Evolutionary conservation across 1,140 invertebrate genomes (phyloP), one percentile per base, ranked within the genome.

Genomic region (Papilio polytes): DNA sequence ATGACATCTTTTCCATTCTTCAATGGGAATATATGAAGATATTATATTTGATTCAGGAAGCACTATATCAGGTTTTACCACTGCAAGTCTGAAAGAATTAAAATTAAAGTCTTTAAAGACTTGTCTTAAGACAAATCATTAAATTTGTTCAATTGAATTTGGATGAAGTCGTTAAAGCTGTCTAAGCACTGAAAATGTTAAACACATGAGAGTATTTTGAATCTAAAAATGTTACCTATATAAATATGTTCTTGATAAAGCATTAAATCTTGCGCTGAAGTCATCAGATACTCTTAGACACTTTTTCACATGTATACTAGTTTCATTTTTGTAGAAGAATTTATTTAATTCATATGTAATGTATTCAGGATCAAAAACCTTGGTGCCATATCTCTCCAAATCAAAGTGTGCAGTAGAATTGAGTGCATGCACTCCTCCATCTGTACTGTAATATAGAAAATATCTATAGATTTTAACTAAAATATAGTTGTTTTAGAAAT

Each of bases 371-470:
- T 96, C 87, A 85, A 96, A 97, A n/a, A 95, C 87, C 8, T 76
- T 70, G 20, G 93, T 83, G 80, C 95, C 93, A 26, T 78, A 82
- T 74, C 94, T 95, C 26, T 95, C 85, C 80, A 97, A 82, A 82
- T 97, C 96, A 81, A 97, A 95, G 84, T 97, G 97, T 46, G 96
- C 96, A n/a, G 95, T 95, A 18, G 96, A 92, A 84, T 95, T 95
- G 15, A 97, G 85, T 2, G 97, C 97, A 93, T 97, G 97, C 7
- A 97, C 97, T 80, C 97, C 97, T 12, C 96, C 91, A 96, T 97
- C 97, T 92, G 97, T 97, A 85, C 97, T 97, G 86, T 82, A 92
- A 86, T 56, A 26, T 12, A 48, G 20, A 26, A 26, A 26, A 26
- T 26, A 26, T 26, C 46, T 48, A 15, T 13, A 48, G 0, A 48